Base-by-base conservation (phyloP, 2,113 vertebrate genomes). In the Aegithalos caudatus region DNA sequence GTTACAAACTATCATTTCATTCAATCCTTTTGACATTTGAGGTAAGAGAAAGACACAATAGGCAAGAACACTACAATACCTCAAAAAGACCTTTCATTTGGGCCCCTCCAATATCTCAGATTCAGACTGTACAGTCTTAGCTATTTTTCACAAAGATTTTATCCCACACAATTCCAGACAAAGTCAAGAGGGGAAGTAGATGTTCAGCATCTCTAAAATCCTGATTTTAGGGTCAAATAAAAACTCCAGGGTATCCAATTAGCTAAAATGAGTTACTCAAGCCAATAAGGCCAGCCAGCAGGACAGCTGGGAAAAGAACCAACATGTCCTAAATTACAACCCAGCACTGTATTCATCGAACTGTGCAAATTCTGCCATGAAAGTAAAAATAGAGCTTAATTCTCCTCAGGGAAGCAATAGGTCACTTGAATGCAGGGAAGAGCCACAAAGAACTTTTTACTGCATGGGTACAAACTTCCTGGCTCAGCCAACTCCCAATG, bases 201-300 rank as follows among this genome's bases (percentile, higher is more conserved):
- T 29, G 11, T 67, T 60, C 37, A 71, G n/a, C 48, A 71, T 64
- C 88, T 84, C 82, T 61, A 84, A 83, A 90, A n/a, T 71, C 53
- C 64, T 54, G 35, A 86, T 81, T 96, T 93, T 67, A 92, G 86
- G 80, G 86, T 93, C 88, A 92, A 83, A 94, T 71, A 94, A 92
- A 93, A 94, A 81, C 92, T 48, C 82, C 88, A 93, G 83, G 76
- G 23, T 83, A 88, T 33, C 88, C 80, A 94, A 96, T 96, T 94
- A 97, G 84, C 38, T 61, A 50, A 94, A 95, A 93, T 73, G 24
- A 93, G 62, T 86, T 94, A 88, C 71, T 77, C 42, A 82, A 80
- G 74, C 84, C 90, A 94, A 40, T 62, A 92, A 94, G 74, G 35
- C 42, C 81, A 95, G 92, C 54, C 93, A 94, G 94, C 93, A 91